phyloP scores from a whole-genome alignment of 2,888 invertebrate species.

The Schizaphis graminum region DNA sequence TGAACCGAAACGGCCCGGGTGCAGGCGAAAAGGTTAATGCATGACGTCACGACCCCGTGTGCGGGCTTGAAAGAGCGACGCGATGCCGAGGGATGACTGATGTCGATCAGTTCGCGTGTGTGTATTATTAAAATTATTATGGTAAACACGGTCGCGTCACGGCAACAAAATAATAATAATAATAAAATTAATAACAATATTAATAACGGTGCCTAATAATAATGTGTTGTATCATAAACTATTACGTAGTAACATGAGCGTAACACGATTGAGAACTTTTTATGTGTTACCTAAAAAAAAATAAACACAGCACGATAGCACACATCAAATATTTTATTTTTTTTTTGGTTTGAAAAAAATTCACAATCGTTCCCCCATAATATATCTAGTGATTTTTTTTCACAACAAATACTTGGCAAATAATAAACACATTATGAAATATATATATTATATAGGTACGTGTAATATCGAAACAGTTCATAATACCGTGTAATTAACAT shows the following conservation, averaged over 20 bases:
- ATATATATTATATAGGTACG: no score
- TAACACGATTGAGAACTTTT: neutral
- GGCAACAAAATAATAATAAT: neutral
- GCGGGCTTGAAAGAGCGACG: neutral
- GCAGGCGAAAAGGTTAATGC: conserved; percentile 53
- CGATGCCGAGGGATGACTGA: neutral
- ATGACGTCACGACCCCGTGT: conserved; percentile 56
- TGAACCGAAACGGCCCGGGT: conserved; percentile 22
- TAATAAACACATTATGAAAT: no score
- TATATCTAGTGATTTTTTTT: neutral
- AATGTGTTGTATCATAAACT: neutral
- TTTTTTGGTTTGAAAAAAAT: neutral
- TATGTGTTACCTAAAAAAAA: neutral
- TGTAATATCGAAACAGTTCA: neutral
- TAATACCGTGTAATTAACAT: neutral
- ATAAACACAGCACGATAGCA: neutral
- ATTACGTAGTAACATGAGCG: neutral
- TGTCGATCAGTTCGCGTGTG: neutral
- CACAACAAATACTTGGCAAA: neutral
- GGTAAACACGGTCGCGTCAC: neutral
- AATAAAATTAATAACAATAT: neutral
- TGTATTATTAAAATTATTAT: neutral
- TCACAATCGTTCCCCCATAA: neutral
- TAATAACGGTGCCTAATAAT: neutral
- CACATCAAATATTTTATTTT: neutral